phyloP scores from a whole-genome alignment of 2,113 vertebrate genomes.

The Phalacrocorax pelagicus region DNA sequence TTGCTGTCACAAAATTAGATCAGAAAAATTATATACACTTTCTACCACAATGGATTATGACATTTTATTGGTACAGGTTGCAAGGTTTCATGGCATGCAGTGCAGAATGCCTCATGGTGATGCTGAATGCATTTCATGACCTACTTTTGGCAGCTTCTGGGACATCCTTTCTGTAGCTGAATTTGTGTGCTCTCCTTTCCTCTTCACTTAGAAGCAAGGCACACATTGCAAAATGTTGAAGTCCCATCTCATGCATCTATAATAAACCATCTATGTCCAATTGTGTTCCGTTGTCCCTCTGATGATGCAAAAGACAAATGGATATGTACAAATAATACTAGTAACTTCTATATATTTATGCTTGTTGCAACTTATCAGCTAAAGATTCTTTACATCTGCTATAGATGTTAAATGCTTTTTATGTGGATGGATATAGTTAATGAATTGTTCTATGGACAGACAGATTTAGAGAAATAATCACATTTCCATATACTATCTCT shows the following conservation, averaged over 20 bases:
- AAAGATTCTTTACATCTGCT: conserved; percentile 2
- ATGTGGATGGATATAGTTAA: background rate
- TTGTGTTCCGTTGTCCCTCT: background rate
- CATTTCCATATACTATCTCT: background rate
- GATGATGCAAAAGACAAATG: conserved; percentile 7
- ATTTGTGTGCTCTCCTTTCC: conserved; percentile 35
- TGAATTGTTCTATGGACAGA: conserved; percentile 24
- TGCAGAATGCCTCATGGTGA: conserved; percentile 39
- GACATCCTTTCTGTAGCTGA: background rate
- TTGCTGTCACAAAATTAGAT: conserved; percentile 33
- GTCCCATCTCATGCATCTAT: conserved; percentile 5
- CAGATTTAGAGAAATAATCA: conserved; percentile 19
- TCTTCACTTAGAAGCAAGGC: conserved; percentile 22
- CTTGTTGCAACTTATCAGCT: background rate
- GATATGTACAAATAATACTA: background rate
- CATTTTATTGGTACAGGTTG: background rate
- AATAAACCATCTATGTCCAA: background rate
- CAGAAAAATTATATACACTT: background rate
- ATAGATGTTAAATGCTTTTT: background rate
- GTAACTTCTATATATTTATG: background rate
- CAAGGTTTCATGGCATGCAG: conserved; percentile 39
- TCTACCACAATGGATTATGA: background rate
- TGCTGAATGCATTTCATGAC: conserved; percentile 46
- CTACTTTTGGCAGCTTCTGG: conserved; percentile 38
- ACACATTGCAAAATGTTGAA: background rate